These are phyloP conservation scores for Epizoanthus illoricatus DNA, from an alignment of 92 coral and sea anemone genomes.

Conservation along the genomic window DNA sequence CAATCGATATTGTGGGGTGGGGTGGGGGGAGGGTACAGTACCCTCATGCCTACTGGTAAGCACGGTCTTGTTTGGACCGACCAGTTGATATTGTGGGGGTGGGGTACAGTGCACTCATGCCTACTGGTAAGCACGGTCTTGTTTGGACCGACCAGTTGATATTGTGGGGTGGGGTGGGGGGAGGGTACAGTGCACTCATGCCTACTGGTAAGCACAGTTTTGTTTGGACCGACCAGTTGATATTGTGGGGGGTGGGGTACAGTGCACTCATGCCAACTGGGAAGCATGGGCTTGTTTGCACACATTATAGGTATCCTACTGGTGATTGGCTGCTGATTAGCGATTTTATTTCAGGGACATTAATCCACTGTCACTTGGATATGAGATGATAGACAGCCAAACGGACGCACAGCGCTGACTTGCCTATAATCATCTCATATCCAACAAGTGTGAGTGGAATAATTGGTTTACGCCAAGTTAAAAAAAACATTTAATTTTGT, in stretches of 20 bases:
- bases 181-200: slow-evolving; percentile 79
- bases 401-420: too few species aligned
- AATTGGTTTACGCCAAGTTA: too few species aligned
- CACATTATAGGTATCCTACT: too few species aligned
- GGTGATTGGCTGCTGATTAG: neutral
- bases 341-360: neutral
- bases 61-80: neutral
- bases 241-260: neutral
- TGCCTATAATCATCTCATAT: too few species aligned
- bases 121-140: slow-evolving; percentile 63
- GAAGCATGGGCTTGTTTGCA: too few species aligned
- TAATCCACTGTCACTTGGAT: too few species aligned
- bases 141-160: neutral
- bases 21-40: slow-evolving; percentile 54
- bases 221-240: neutral
- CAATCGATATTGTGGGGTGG: neutral
- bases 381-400: too few species aligned
- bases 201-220: slow-evolving; percentile 70
- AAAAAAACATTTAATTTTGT: too few species aligned
- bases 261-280: slow-evolving; percentile 90
- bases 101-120: slow-evolving; percentile 84
- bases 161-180: neutral
- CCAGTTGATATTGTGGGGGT: neutral
- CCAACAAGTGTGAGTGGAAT: too few species aligned
- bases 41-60: slow-evolving; percentile 87